phyloP scores from a whole-genome alignment of 1,140 invertebrate species.

The Pectinophora gossypiella region DNA sequence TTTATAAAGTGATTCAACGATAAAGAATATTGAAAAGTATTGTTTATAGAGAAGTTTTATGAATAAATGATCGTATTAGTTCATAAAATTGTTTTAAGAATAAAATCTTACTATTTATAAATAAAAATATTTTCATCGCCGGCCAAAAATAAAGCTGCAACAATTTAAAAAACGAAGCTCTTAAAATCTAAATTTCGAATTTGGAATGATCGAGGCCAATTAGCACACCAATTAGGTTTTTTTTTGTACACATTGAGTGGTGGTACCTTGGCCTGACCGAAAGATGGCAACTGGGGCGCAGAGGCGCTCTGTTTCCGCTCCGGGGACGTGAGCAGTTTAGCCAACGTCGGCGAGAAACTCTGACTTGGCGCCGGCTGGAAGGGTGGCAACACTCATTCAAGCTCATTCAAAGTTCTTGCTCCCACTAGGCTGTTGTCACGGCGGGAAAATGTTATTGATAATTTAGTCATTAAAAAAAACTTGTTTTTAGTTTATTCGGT shows the following conservation, averaged over 20 bases:
- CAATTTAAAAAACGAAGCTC: slow-evolving; percentile 8
- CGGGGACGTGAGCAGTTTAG: slow-evolving; percentile 83
- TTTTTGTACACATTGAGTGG: slow-evolving; percentile 40
- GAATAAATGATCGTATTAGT: no score
- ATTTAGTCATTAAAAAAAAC: no score
- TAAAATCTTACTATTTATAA: no score
- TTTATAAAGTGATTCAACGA: no score
- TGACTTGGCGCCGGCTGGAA: slow-evolving; percentile 69
- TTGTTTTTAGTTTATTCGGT: no score
- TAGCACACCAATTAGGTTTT: slow-evolving; percentile 58
- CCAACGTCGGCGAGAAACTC: slow-evolving; percentile 85
- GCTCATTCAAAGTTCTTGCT: no score
- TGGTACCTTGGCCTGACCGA: slow-evolving; percentile 77
- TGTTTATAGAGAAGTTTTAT: no score
- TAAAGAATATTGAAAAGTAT: no score
- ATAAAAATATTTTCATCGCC: no score
- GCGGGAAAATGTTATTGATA: no score
- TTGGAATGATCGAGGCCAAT: slow-evolving; percentile 67
- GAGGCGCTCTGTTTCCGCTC: slow-evolving; percentile 64
- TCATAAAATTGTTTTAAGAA: no score
- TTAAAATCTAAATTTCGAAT: slow-evolving; percentile 68
- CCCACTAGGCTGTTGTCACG: no score
- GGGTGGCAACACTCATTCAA: slow-evolving; percentile 71
- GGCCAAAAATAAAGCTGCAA: neutral
- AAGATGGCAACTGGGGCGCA: slow-evolving; percentile 53